Base-by-base conservation (phyloP, 2,888 invertebrate species). In the Hedya salicella region DNA sequence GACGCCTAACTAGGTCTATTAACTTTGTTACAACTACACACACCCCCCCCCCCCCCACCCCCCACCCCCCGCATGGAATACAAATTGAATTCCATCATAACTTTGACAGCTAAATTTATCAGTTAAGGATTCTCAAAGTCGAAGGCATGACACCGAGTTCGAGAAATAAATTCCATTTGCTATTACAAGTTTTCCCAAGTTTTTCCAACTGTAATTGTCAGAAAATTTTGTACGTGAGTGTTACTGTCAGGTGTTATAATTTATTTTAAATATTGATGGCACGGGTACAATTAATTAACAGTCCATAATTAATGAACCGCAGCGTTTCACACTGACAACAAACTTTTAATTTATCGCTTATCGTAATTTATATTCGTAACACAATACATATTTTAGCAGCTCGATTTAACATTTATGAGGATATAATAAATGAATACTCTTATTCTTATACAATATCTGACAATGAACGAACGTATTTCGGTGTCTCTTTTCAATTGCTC, bases 281-380 rank as follows among this genome's bases (percentile, higher is more conserved):
- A 67, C 67, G 68, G 68, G 69, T 70, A 70, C 71, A 72, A 70
- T 76, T 74, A 75, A 78, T 76, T 73, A 75, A 72, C 68, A 32
- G 62, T 39, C 53, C 48, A 54, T 71, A 74, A 75, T 74, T 78
- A 74, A 78, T 75, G 73, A 70, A 71, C 72, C 68, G 64, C 64
- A 70, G 30, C 64, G 70, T 70, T 72, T 68, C 67, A 69, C 56
- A 68, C 57, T 69, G 66, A 70, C 72, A 71, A 52, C 61, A 71
- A 73, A 75, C 68, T 75, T 75, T 65, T 67, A 72, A 72, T 74
- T 74, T 71, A 25, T 70, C 70, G 64, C 68, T 67, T 67, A 68
- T 65, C 54, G 66, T 54, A 61, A 66, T 69, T 69, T 67, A 71
- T 66, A 60, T 46, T 39, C 50, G 50, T 62, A 67, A 68, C 50